These are phyloP conservation scores for Habroteleia sp. DNA, from an alignment of 2,888 invertebrate genomes.

Conservation along the genomic window DNA sequence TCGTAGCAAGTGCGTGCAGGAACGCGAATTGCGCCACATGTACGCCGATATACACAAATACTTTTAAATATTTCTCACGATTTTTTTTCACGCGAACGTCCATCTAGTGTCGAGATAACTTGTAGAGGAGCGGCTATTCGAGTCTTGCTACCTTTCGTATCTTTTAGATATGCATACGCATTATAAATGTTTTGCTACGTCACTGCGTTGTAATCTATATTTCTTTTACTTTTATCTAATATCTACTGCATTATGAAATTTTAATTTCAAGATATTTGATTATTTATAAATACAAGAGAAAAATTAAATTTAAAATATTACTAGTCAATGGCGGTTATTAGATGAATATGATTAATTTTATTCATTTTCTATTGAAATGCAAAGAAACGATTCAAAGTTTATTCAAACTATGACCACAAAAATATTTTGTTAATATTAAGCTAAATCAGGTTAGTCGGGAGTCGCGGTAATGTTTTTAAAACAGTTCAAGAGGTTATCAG, in stretches of 20 bases:
- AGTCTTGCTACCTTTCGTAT: slow-evolving; percentile 54
- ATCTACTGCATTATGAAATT: too few relatives aligned
- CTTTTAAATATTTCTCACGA: slow-evolving; percentile 37
- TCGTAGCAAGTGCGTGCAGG: slow-evolving; percentile 53
- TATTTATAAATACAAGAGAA: not conserved
- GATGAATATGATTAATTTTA: too few relatives aligned
- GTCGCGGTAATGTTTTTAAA: too few relatives aligned
- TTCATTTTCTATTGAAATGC: too few relatives aligned
- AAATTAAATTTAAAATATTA: too few relatives aligned
- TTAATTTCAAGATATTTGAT: too few relatives aligned
- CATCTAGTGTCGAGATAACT: slow-evolving; percentile 49
- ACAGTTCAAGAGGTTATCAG: too few relatives aligned
- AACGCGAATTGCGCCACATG: slow-evolving; percentile 43
- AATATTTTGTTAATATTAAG: too few relatives aligned
- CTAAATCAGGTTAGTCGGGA: too few relatives aligned
- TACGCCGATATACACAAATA: slow-evolving; percentile 28
- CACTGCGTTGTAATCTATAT: slow-evolving; percentile 31
- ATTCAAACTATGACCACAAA: too few relatives aligned
- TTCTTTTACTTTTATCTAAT: slow-evolving; percentile 12
- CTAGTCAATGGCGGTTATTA: too few relatives aligned
- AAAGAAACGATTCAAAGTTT: too few relatives aligned
- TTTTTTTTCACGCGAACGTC: slow-evolving; percentile 26
- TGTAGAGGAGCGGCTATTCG: slow-evolving; percentile 48
- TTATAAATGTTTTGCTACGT: slow-evolving; percentile 53
- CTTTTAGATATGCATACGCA: slow-evolving; percentile 43